Evolutionary conservation across 1,140 invertebrate species (phyloP).

Genomic region (Caenorhabditis tropicalis): DNA sequence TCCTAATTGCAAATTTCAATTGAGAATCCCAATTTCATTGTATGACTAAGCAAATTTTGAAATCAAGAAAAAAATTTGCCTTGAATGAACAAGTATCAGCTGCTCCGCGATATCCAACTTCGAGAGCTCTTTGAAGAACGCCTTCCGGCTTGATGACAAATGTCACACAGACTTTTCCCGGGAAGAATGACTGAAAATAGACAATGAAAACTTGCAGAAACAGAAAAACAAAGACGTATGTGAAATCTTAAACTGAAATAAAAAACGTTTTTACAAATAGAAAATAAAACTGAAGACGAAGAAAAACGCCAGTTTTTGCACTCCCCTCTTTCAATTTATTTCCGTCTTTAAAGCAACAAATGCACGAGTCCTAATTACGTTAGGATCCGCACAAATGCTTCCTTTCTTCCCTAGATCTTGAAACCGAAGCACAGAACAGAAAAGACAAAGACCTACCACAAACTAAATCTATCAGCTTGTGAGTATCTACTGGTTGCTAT

Average conservation of each 20-base stretch:
- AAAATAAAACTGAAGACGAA: not conserved
- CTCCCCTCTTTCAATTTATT: constrained; percentile 39
- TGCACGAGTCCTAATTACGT: not conserved
- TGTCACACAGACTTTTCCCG: constrained; percentile 87
- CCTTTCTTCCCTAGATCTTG: not conserved
- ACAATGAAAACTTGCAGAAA: constrained; percentile 49
- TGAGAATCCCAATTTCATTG: not conserved
- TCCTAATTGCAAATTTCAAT: not conserved
- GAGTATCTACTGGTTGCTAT: not conserved
- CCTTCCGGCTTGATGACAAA: constrained; percentile 89
- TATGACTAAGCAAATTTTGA: not conserved
- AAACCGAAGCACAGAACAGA: not conserved
- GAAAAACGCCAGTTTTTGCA: constrained; percentile 28
- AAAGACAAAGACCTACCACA: not conserved
- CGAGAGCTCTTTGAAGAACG: constrained; percentile 92
- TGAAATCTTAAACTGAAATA: not conserved
- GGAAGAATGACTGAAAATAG: constrained; percentile 85
- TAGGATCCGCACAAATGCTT: constrained; percentile 4
- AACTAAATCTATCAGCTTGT: not conserved
- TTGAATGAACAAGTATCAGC: constrained; percentile 93
- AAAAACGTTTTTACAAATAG: not conserved
- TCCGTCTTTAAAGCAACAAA: not conserved
- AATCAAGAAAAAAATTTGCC: constrained; percentile 75
- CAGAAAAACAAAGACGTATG: constrained; percentile 45
- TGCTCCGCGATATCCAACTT: constrained; percentile 90